Evolutionary conservation across 2,797 vertebrate species (phyloP).

Genomic region (Pseudomugil tenellus): DNA sequence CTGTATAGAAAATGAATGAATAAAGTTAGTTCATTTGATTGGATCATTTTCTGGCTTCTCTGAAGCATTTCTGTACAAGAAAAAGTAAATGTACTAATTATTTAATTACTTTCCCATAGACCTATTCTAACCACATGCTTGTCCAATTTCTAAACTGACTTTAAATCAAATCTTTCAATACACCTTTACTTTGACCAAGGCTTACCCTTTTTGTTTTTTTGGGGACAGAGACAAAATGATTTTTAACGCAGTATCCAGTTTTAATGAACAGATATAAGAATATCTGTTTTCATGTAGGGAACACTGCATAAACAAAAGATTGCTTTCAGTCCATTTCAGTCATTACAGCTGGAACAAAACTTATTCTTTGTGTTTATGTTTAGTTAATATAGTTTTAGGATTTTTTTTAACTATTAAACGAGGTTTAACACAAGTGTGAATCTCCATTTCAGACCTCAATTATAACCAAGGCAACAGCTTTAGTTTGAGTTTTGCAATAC

Average conservation of each 20-base stretch:
- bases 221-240: neutral
- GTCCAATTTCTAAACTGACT: neutral
- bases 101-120: neutral
- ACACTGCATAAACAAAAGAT: neutral
- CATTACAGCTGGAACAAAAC: neutral
- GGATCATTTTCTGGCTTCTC: neutral
- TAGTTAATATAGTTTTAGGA: neutral
- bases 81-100: neutral
- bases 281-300: neutral
- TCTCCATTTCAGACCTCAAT: neutral
- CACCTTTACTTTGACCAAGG: neutral
- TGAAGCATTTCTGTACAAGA: neutral
- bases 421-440: neutral
- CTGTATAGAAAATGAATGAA: too few species aligned
- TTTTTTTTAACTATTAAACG: neutral
- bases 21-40: too few species aligned
- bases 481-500: neutral
- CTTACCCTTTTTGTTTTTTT: neutral
- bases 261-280: neutral
- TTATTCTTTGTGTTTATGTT: neutral
- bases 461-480: neutral
- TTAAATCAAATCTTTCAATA: slow-evolving; percentile 4
- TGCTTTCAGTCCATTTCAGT: neutral
- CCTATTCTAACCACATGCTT: neutral
- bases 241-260: neutral